Evolutionary conservation across 2,888 invertebrate genomes (phyloP), one percentile per base, ranked within the genome.

Genomic region (Folsomia manolachei): DNA sequence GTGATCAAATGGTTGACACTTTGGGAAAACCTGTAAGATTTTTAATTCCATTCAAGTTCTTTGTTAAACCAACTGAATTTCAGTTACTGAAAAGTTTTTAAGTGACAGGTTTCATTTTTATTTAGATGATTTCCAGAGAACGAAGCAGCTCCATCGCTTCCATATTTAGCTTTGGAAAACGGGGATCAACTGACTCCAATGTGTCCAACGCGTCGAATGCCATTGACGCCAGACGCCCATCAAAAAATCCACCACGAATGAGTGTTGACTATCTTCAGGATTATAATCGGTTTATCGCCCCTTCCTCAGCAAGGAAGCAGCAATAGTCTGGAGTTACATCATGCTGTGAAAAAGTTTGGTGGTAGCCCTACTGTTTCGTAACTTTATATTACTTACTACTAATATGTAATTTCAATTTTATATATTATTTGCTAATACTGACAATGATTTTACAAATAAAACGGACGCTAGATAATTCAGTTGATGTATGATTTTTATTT

Each of bases 41-140:
- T 19, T 21, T 21, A 56, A 7, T 19, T n/a, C 56, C 7, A 56
- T 19, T 56, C 18, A 51, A 9, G 9, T 51, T 51, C 18, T 51
- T 51, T 51, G n/a, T n/a, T n/a, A n/a, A n/a, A n/a, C 51, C 9
- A 51, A 51, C 51, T 51, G 18, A 11, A 51, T 51, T 51, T 51
- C 18, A 51, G 18, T 51, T 51, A 11, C n/a, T n/a, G n/a, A n/a
- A n/a, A n/a, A n/a, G n/a, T n/a, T n/a, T n/a, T n/a, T n/a, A n/a
- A n/a, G n/a, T n/a, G n/a, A n/a, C n/a, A n/a, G n/a, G n/a, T n/a
- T n/a, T n/a, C 21, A 21, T 56, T 56, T 19, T 56, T n/a, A n/a
- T n/a, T n/a, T 56, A 56, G 56, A n/a, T 56, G 4, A 56, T 56
- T n/a, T 56, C 56, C 18, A 56, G 21, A 56, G 56, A 56, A 56